Base-by-base conservation (phyloP, 2,888 invertebrate genomes). In the Unio delphinus region DNA sequence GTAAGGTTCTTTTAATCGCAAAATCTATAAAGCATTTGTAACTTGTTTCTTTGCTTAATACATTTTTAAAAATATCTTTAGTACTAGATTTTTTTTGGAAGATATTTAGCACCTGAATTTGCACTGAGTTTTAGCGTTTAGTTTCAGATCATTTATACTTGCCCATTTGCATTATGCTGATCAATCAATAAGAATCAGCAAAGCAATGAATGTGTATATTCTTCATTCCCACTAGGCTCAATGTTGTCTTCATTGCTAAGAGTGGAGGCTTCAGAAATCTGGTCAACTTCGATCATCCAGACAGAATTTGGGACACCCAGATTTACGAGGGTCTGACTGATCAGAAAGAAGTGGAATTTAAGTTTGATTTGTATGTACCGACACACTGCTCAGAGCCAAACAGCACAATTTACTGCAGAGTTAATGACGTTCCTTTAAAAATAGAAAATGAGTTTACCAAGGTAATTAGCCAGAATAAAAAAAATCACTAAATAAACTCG, bases 351-450 rank as follows among this genome's bases (percentile, higher is more conserved):
- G 59, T 73, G 26, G 45, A 65, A 23, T 78, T 78, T 64, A 66
- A 68, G 34, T 78, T 78, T 65, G 78, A 78, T 34, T 75, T 78
- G 54, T 60, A 68, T 17, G 66, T 66, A 17, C 69, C 76, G 4
- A 61, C 59, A 18, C 70, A 76, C 59, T 76, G 76, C 68, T 57
- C 69, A 4, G 72, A 68, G 28, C n/a, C 55, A 8, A 59, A 59
- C 58, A 26, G 65, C 5, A 26, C 30, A 57, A 61, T 11, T 0
- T 65, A 54, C 17, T 73, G 73, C 55, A 30, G 23, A 20, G 34
- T 34, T 30, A 34, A n/a, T 15, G 65, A 68, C 20, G 23, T 58
- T 15, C 72, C 72, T 17, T 62, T 72, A n/a, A 28, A 62, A 28
- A 18, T 62, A 23, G 65, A 61, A 45, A 6, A 61, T 20, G 73